Percentiles rank a stretch among this genome's conserved stretches.
phyloP scores from a whole-genome alignment of 64 coral and sea anemone species.

The Stichodactyla helianthus region DNA sequence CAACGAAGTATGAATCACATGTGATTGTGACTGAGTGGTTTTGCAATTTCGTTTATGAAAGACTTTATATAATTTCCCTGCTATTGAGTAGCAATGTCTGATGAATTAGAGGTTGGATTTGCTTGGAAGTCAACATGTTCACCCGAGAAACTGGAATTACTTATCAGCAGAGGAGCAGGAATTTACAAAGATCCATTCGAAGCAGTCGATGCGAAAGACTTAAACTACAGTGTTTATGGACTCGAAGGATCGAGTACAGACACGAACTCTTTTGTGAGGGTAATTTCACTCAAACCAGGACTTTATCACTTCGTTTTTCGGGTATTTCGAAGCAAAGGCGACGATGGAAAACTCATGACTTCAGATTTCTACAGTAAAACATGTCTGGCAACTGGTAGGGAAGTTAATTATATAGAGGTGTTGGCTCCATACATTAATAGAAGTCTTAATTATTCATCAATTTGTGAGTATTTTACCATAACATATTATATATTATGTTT shows the following conservation, averaged over 20 bases:
- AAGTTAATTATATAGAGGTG: background rate
- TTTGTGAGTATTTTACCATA: background rate
- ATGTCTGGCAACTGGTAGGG: background rate
- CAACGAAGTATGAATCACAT: background rate
- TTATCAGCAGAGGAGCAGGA: background rate
- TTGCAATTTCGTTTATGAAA: background rate
- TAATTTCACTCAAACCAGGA: background rate
- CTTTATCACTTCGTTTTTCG: background rate
- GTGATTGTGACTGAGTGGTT: background rate
- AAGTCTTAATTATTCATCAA: background rate
- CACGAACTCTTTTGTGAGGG: background rate
- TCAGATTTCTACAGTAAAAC: constrained; percentile 15
- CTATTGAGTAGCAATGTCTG: background rate
- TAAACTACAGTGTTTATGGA: background rate
- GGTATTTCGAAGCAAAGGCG: background rate
- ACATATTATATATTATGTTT: background rate
- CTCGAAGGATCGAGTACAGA: background rate
- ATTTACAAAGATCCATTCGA: constrained; percentile 15
- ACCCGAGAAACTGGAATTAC: background rate
- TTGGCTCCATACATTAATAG: background rate
- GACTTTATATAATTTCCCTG: background rate
- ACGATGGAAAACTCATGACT: background rate
- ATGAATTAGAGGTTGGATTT: background rate
- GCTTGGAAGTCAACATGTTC: background rate
- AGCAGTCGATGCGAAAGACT: background rate